Base-by-base conservation (phyloP, 2,113 vertebrate genomes). In the Nesogale talazaci region DNA sequence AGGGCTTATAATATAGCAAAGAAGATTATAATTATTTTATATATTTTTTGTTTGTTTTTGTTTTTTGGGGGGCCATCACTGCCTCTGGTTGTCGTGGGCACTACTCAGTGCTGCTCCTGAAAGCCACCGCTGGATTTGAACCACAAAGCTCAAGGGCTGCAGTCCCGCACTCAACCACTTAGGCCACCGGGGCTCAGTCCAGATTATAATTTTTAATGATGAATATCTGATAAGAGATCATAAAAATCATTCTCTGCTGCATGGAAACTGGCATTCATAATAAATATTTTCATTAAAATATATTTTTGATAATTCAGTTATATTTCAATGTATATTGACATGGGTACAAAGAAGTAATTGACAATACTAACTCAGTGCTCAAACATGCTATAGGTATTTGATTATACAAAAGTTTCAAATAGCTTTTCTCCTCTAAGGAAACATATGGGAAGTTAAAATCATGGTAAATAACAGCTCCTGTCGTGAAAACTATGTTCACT, bases 211-310 rank as follows among this genome's bases (percentile, higher is more conserved):
- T 10, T 80, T 52, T 77, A 80, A 19, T 86, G 16, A 46, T 79
- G 69, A 27, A 40, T 25, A 65, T 77, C 67, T 74, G 19, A 67
- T 29, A 22, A 81, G 15, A 34, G 75, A 77, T 59, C 52, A 80
- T 72, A 7, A 89, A 83, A 87, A 59, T 63, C 74, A 80, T 88
- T 36, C 20, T 76, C 57, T 63, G 9, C 9, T 92, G 40, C 76
- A 61, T 79, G 94, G 34, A 34, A 34, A 65, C 19, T 76, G 77
- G 22, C 76, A 59, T 67, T 65, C 22, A 4, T 61, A 56, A 22
- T 61, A n/a, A 40, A 31, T 22, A 34, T 65, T 89, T 84, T 76
- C 23, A n/a, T 63, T 85, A 74, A 67, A 75, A 40, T 36, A 46
- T 15, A 72, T 27, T 31, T 3, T 67, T 63, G 20, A 59, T 56